Percentiles rank a stretch among this genome's conserved stretches.
Evolutionary conservation across 2,888 invertebrate genomes (phyloP).

Genomic region (Hermodice carunculata): DNA sequence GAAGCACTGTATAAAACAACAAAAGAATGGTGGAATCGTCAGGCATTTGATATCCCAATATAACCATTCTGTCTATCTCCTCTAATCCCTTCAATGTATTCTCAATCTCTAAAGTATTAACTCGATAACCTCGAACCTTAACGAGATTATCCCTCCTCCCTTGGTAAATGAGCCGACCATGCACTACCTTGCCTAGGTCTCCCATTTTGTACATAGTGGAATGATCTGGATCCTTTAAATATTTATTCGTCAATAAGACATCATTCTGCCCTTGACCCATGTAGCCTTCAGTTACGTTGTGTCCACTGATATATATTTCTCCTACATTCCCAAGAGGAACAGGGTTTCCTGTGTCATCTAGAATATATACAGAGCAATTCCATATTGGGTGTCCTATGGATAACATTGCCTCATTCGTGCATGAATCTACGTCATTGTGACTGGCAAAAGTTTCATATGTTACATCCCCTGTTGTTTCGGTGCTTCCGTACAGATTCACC

Average conservation of each 20-base stretch:
- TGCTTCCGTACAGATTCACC: conserved; percentile 92
- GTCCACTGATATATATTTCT: conserved; percentile 85
- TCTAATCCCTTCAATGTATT: not conserved
- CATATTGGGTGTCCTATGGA: conserved; percentile 87
- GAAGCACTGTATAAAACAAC: not conserved
- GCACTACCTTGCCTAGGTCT: conserved; percentile 82
- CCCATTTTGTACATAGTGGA: conserved; percentile 83
- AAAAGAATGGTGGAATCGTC: not conserved
- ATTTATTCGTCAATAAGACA: not conserved
- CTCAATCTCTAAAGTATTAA: conserved; percentile 88
- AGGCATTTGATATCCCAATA: not conserved
- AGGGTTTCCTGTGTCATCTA: conserved; percentile 80
- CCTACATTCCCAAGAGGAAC: conserved; percentile 83
- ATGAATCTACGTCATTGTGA: conserved; percentile 51
- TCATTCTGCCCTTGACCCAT: conserved; percentile 16
- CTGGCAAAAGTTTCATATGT: conserved; percentile 81
- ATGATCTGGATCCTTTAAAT: not conserved
- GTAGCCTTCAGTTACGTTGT: conserved; percentile 85
- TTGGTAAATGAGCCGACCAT: conserved; percentile 78
- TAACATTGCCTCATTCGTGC: conserved; percentile 74
- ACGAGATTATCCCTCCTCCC: conserved; percentile 85
- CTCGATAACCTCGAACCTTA: conserved; percentile 78
- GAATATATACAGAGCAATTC: conserved; percentile 84
- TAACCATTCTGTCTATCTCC: not conserved
- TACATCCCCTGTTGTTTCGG: conserved; percentile 93